Evolutionary conservation across 2,888 invertebrate genomes (phyloP).

Genomic region (Brenthis ino): DNA sequence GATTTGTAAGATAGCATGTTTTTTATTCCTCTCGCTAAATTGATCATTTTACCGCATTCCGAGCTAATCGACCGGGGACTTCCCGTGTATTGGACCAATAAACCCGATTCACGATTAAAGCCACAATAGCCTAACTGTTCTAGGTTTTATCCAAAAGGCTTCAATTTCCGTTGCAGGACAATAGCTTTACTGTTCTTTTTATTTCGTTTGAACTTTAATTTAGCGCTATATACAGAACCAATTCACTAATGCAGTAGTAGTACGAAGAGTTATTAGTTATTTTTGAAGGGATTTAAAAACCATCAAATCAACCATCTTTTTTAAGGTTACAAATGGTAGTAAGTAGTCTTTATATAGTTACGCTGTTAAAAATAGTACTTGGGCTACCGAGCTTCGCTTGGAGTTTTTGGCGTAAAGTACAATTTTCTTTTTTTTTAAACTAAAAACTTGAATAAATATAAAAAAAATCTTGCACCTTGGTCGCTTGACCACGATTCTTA

Average conservation of each 20-base stretch:
- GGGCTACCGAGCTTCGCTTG: no score
- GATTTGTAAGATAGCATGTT: slow-evolving; percentile 30
- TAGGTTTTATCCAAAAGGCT: slow-evolving; percentile 34
- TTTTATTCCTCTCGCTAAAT: slow-evolving; percentile 36
- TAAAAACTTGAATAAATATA: no score
- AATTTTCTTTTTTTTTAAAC: no score
- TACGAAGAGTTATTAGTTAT: background rate
- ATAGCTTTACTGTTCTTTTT: slow-evolving; percentile 32
- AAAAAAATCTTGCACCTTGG: no score
- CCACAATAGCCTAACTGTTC: slow-evolving; percentile 34
- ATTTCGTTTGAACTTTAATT: slow-evolving; percentile 31
- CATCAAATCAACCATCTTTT: background rate
- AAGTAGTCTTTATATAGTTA: background rate
- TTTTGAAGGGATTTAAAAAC: background rate
- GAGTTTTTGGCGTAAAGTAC: no score
- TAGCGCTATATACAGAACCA: slow-evolving; percentile 21
- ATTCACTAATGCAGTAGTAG: background rate
- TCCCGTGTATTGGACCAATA: slow-evolving; percentile 35
- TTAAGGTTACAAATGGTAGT: background rate
- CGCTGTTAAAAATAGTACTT: no score
- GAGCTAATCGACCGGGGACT: slow-evolving; percentile 37
- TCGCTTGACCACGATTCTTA: no score
- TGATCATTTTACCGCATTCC: slow-evolving; percentile 37
- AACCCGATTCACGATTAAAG: slow-evolving; percentile 35
- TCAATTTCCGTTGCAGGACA: slow-evolving; percentile 37